These are phyloP conservation scores for Cariama cristata DNA, from an alignment of 2,113 vertebrate species.

Conservation along the genomic window DNA sequence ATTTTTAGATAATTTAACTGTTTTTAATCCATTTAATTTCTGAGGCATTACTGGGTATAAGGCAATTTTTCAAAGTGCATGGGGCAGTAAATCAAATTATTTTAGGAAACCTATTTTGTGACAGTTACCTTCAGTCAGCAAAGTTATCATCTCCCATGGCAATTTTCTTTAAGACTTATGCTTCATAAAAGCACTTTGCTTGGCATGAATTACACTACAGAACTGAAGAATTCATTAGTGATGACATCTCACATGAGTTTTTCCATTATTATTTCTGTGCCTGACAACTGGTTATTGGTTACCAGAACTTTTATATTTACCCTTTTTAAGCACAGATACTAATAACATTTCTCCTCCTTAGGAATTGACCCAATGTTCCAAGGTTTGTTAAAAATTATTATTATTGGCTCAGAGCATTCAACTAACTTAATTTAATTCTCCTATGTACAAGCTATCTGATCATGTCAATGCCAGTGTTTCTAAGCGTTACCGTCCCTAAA, in stretches of 20 bases:
- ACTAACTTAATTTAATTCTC: background rate
- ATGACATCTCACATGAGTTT: background rate
- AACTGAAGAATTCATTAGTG: background rate
- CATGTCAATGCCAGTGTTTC: rapidly evolving
- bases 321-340: background rate
- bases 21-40: conserved; percentile 40
- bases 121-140: conserved; percentile 26
- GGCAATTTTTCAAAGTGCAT: conserved; percentile 18
- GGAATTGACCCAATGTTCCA: rapidly evolving
- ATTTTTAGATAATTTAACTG: conserved; percentile 1
- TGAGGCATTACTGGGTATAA: background rate
- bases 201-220: background rate
- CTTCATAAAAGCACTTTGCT: background rate
- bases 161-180: background rate
- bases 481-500: rapidly evolving
- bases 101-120: conserved; percentile 22
- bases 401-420: background rate
- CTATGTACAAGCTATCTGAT: rapidly evolving
- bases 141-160: background rate
- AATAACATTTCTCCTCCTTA: background rate
- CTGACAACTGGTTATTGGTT: background rate
- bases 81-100: conserved; percentile 16
- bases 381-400: background rate
- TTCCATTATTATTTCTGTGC: background rate
- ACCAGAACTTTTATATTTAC: background rate